Conservation (phyloP, 2,888 invertebrate genomes). For the Netelia fuscicornis region DNA sequence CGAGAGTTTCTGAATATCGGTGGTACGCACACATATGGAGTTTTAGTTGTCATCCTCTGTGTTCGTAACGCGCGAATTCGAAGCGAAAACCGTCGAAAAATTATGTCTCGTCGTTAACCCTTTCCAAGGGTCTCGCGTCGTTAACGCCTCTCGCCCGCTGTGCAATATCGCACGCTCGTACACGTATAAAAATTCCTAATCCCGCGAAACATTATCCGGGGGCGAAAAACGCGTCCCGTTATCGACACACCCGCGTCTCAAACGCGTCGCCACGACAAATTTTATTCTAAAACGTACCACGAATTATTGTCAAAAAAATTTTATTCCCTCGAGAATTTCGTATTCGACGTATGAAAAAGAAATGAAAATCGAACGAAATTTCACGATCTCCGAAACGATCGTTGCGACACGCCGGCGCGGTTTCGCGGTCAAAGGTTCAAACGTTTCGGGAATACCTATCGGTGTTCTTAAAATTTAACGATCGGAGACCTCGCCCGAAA, state of each 20-base stretch:
- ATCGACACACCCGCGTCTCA: not conserved
- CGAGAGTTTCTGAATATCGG: not conserved
- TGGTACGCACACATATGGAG: not conserved
- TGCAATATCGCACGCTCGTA: not conserved
- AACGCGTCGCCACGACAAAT: not conserved
- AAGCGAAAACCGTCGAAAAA: constrained; percentile 1
- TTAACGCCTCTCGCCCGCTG: not conserved
- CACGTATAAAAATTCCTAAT: constrained; percentile 2
- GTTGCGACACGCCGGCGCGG: constrained; percentile 12
- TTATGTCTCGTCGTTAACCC: constrained; percentile 25
- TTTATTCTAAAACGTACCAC: not conserved
- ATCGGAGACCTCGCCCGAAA: not conserved
- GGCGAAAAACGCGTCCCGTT: not conserved
- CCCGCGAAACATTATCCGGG: not conserved
- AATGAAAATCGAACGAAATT: constrained; percentile 12
- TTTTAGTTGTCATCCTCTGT: constrained; percentile 3
- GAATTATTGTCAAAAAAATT: not conserved
- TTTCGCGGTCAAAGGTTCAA: not conserved
- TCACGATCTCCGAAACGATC: constrained; percentile 8
- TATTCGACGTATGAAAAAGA: not conserved
- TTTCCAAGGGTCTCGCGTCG: not conserved
- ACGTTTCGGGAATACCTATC: not conserved
- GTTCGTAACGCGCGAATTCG: not conserved
- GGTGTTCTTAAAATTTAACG: constrained; percentile 23
- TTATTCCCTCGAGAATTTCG: not conserved